Percentiles rank a stretch among this genome's conserved stretches.
phyloP scores from a whole-genome alignment of 2,797 vertebrate species.

The Buceros bicornis region DNA sequence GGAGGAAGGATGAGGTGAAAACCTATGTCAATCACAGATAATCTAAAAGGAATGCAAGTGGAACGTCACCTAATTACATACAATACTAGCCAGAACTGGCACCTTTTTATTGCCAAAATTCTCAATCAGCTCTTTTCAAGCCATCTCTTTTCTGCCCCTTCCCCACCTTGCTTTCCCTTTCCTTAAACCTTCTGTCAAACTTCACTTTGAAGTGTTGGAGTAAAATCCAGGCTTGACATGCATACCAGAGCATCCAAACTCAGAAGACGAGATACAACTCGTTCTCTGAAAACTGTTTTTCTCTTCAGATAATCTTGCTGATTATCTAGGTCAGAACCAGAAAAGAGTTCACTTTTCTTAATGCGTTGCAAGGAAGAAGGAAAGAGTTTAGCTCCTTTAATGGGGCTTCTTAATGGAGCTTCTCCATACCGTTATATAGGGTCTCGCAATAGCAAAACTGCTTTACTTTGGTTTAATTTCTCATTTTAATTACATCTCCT shows the following conservation, averaged over 20 bases:
- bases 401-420: background rate
- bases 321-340: background rate
- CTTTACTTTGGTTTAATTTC: background rate
- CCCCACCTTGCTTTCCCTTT: background rate
- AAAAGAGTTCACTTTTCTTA: background rate
- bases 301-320: background rate
- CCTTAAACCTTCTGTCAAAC: background rate
- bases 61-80: background rate
- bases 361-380: background rate
- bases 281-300: background rate
- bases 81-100: background rate
- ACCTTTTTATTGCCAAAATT: background rate
- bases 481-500: background rate
- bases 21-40: background rate
- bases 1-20: background rate
- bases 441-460: background rate
- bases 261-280: background rate
- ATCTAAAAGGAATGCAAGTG: background rate
- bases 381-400: background rate
- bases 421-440: background rate
- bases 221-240: background rate
- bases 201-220: background rate
- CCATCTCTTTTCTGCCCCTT: background rate
- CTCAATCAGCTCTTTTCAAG: background rate
- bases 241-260: background rate